Base-by-base conservation (phyloP, 2,797 vertebrate species). In the Anguilla megastoma region DNA sequence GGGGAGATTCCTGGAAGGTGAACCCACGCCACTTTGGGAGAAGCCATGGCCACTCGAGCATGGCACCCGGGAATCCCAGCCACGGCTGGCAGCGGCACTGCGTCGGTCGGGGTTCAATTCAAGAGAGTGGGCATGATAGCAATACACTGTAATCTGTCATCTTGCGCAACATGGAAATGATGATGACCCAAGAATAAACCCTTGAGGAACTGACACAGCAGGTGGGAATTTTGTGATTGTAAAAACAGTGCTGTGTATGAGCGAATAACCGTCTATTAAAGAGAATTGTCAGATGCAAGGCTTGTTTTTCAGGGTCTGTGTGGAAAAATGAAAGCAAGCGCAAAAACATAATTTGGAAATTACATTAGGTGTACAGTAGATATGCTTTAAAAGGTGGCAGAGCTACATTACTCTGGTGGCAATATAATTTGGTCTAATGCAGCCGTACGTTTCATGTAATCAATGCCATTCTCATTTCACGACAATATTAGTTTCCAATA, bases 401-500 rank as follows among this genome's bases (percentile, higher is more conserved):
- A 50, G 21, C 18, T 82, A 82, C 41, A 24, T 82, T 48, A 82
- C 21, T 50, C 45, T n/a, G 24, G 41, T 50, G 36, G 69, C 66
- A 88, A 79, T 66, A 86, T 90, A 87, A 92, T 89, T 80, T 89
- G 83, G 83, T 89, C 87, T 91, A 91, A 92, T 90, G 86, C 52
- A 82, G 89, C 87, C 90, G 90, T 89, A 89, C 88, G 54, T 76
- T 84, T 86, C 4, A 85, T 88, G 86, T 85, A 89, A 87, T 76
- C 7, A 89, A 87, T 60, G 82, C 80, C 18, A 56, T 60, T 41
- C 63, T 87, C 79, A 85, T 50, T 90, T 91, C 86, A 50, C 86
- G 87, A 90, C 88, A 89, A 90, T 90, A 91, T 92, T 90, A 90
- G 87, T 91, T 93, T 90, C 90, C 89, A 89, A 90, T 90, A 90